These are phyloP conservation scores for Geodia barretti DNA, from an alignment of 37 sponge, comb jelly and placozoan genomes.

Conservation along the genomic window DNA sequence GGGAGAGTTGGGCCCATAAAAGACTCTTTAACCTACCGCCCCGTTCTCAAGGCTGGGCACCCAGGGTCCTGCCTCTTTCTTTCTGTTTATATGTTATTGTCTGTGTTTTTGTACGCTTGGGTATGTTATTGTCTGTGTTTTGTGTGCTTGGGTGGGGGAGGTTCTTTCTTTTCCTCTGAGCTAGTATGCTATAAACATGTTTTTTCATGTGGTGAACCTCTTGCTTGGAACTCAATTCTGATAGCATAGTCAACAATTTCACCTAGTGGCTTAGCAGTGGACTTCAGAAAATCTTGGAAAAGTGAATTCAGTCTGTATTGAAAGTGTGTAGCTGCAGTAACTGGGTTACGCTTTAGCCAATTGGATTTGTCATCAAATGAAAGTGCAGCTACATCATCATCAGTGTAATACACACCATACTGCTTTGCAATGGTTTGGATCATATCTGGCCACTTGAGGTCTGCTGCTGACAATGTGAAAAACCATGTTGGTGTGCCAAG, in stretches of 20 bases:
- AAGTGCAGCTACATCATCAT: conserved; percentile 12
- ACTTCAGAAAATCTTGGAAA: conserved; percentile 9
- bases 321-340: conserved; percentile 36
- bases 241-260: conserved; percentile 30
- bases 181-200: too few species aligned
- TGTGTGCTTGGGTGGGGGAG: too few species aligned
- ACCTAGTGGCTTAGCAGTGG: conserved; percentile 17
- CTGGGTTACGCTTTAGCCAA: conserved; percentile 24
- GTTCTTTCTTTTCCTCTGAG: too few species aligned
- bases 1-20: too few species aligned
- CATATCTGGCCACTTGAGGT: conserved; percentile 51
- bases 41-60: too few species aligned
- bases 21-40: too few species aligned
- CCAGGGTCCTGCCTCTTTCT: too few species aligned
- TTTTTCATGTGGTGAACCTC: conserved; percentile 53
- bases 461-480: conserved; percentile 31
- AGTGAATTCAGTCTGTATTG: conserved; percentile 23
- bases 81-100: too few species aligned
- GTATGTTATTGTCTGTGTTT: too few species aligned
- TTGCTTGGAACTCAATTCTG: conserved; percentile 40
- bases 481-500: conserved; percentile 51
- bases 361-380: conserved; percentile 6
- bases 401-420: conserved; percentile 36
- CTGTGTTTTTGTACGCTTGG: too few species aligned
- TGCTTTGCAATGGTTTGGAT: conserved; percentile 40